Base-by-base conservation (phyloP, 2,797 vertebrate species). In the Kryptolebias ocellatus region DNA sequence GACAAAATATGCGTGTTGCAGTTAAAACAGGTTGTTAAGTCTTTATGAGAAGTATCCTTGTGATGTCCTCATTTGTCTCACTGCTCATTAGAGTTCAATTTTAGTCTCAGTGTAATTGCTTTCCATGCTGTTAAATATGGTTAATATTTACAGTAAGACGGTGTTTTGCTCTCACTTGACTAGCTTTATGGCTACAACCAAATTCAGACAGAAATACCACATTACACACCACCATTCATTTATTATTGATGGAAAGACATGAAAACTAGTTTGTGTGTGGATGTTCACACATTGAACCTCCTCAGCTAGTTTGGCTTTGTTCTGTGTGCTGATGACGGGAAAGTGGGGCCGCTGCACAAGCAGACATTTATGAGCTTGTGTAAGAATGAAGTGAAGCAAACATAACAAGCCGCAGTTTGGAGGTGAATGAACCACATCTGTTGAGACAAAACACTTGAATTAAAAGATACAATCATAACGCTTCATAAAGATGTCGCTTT, bases 121-220 rank as follows among this genome's bases (percentile, higher is more conserved):
- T 87, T 81, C 49, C 74, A 16, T 80, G 67, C 76, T 60, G 67
- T 85, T 87, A 72, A 84, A 79, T 75, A 61, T 29, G 42, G 58
- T 76, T 87, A 56, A 79, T 85, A 81, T 86, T 84, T 87, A 90
- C 73, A 64, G 24, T 58, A 61, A 69, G 60, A 54, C 20, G 53
- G 74, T 65, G 64, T 70, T 71, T 24, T 17, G 65, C 69, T 27
- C 59, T 58, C 62, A 60, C 69, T 71, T 6, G 2, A 69, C 67
- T 28, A 45, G 67, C 55, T 86, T 83, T 74, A 78, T 15, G 5
- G 51, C 28, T 2, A 0, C 5, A 6, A 20, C 51, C 51, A 60
- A 65, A 72, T 14, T 47, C 44, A 55, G 44, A 28, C 29, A 60
- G 60, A 51, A 84, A 79, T 46, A 74, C 52, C 8, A 18, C 5